These are phyloP conservation scores for Python bivittatus DNA, from an alignment of 2,113 vertebrate genomes.

Conservation along the genomic window DNA sequence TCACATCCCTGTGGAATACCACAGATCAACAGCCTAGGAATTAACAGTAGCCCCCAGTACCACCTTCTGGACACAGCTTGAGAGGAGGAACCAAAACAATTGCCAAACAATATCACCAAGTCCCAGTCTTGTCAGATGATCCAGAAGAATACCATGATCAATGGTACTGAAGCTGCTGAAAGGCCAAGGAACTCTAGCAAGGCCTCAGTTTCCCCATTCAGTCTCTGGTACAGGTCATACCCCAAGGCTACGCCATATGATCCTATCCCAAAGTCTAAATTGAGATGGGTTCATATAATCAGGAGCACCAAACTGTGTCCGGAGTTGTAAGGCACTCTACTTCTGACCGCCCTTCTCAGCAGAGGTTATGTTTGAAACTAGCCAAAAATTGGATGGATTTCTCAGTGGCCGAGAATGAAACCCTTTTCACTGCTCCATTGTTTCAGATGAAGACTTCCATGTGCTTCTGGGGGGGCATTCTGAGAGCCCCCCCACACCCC, in stretches of 20 bases:
- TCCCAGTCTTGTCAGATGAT: too few species aligned
- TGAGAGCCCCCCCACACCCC: background rate
- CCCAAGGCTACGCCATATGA: background rate
- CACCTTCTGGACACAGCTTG: too few species aligned
- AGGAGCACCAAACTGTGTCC: background rate
- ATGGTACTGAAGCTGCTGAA: too few species aligned
- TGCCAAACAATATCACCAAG: too few species aligned
- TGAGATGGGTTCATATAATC: background rate
- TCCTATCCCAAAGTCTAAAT: background rate
- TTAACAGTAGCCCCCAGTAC: too few species aligned
- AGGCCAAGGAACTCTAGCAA: too few species aligned
- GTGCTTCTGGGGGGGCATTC: background rate
- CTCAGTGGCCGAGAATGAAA: background rate
- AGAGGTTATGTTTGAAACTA: background rate
- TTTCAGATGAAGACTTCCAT: background rate
- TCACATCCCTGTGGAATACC: too few species aligned
- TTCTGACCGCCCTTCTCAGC: background rate
- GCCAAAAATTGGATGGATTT: background rate
- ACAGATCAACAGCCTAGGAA: too few species aligned
- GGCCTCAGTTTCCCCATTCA: background rate
- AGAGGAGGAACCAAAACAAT: too few species aligned
- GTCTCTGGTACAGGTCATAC: background rate
- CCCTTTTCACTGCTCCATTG: background rate
- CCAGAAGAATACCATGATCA: too few species aligned
- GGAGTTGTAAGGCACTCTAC: background rate